phyloP scores from a whole-genome alignment of 2,113 vertebrate genomes.

The Psilopogon haemacephalus region DNA sequence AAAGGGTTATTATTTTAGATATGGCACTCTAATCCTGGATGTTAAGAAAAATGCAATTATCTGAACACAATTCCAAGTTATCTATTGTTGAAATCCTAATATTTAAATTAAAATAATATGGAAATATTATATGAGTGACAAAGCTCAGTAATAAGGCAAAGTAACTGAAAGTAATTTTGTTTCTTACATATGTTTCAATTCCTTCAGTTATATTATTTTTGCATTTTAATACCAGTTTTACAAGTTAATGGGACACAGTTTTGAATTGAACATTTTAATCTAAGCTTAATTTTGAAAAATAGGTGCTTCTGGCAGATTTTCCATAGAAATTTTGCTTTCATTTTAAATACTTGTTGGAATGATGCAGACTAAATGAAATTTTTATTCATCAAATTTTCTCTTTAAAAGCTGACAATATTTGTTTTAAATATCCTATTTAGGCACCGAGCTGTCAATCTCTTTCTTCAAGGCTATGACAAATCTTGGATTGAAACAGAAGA shows the following conservation, averaged over 20 bases:
- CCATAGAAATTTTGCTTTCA: background rate
- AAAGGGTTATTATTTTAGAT: background rate
- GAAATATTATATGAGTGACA: background rate
- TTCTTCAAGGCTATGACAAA: conserved; percentile 96
- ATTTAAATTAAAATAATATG: background rate
- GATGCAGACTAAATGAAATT: background rate
- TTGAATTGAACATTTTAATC: background rate
- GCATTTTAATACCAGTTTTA: background rate
- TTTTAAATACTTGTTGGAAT: background rate
- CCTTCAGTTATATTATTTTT: background rate
- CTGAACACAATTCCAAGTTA: background rate
- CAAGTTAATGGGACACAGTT: background rate
- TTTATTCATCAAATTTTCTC: background rate
- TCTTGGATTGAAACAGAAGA: conserved; percentile 98
- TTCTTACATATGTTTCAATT: background rate
- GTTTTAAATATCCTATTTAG: conserved; percentile 70
- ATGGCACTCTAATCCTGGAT: background rate
- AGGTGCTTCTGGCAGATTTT: background rate
- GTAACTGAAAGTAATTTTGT: background rate
- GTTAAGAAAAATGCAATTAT: background rate
- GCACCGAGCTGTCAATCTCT: conserved; percentile 94
- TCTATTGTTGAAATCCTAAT: background rate
- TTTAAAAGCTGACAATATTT: background rate
- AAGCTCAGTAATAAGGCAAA: background rate
- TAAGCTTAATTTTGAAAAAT: background rate